Percentiles rank a stretch among this genome's conserved stretches.
Evolutionary conservation across 2,888 invertebrate species (phyloP).

Genomic region (Gisinianus flammeolus): DNA sequence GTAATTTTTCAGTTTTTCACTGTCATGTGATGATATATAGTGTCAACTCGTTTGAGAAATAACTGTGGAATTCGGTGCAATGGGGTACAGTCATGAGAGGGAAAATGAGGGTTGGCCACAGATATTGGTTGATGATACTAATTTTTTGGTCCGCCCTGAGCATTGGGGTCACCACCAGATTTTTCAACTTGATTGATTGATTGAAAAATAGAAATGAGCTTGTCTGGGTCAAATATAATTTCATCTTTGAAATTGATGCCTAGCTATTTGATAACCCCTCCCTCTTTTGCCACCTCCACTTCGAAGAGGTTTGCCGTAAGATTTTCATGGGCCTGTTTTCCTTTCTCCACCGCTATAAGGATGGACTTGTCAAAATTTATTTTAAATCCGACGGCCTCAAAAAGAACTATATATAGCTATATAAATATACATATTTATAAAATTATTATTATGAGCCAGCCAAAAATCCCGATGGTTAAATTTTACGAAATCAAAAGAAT

Average conservation of each 20-base stretch:
- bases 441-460: no score
- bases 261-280: constrained; percentile 38
- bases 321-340: background rate
- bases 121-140: constrained; percentile 36
- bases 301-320: background rate
- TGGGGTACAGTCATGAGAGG: constrained; percentile 29
- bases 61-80: background rate
- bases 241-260: no score
- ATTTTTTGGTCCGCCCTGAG: constrained; percentile 37
- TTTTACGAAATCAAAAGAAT: no score
- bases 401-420: no score
- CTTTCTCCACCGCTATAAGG: background rate
- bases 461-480: no score
- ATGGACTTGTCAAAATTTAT: background rate
- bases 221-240: constrained; percentile 19
- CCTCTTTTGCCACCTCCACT: background rate
- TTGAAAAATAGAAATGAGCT: background rate
- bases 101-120: constrained; percentile 41
- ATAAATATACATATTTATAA: no score
- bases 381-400: background rate
- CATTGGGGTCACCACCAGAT: background rate
- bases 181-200: constrained; percentile 18
- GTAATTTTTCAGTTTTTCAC: no score
- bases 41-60: constrained; percentile 27
- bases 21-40: no score